phyloP scores from a whole-genome alignment of 2,113 vertebrate genomes.

The Neopipo cinnamomea region DNA sequence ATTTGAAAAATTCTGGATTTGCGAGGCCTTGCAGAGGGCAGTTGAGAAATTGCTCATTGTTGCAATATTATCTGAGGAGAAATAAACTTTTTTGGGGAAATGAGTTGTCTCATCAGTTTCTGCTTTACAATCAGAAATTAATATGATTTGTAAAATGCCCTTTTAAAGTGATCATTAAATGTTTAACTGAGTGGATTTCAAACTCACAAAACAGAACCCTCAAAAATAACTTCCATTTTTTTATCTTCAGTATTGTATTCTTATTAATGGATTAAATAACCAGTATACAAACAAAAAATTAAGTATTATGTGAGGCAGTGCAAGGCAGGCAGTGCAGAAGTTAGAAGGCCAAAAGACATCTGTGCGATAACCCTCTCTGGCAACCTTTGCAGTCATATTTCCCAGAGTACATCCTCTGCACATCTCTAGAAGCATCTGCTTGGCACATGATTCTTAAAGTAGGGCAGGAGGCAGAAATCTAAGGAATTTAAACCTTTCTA shows the following conservation, averaged over 20 bases:
- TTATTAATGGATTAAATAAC: neutral
- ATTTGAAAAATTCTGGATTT: neutral
- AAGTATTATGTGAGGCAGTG: rapidly evolving
- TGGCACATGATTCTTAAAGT: rapidly evolving
- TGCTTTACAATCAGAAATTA: neutral
- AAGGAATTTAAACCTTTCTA: neutral
- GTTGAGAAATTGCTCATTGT: neutral
- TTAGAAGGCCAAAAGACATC: neutral
- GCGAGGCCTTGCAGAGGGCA: neutral
- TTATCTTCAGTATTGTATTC: neutral
- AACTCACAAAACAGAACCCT: neutral
- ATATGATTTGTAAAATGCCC: neutral
- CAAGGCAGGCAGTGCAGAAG: rapidly evolving
- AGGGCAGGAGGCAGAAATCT: neutral
- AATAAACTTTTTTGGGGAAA: neutral
- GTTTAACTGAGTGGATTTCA: neutral
- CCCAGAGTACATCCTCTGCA: neutral
- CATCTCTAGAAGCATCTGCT: neutral
- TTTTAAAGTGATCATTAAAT: neutral
- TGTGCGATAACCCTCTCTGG: rapidly evolving
- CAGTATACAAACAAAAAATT: neutral
- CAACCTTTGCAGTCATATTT: neutral
- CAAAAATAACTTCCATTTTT: neutral
- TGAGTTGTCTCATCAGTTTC: neutral
- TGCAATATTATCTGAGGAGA: neutral